Base-by-base conservation (phyloP, 2,113 vertebrate species). In the Pyxicephalus adspersus region DNA sequence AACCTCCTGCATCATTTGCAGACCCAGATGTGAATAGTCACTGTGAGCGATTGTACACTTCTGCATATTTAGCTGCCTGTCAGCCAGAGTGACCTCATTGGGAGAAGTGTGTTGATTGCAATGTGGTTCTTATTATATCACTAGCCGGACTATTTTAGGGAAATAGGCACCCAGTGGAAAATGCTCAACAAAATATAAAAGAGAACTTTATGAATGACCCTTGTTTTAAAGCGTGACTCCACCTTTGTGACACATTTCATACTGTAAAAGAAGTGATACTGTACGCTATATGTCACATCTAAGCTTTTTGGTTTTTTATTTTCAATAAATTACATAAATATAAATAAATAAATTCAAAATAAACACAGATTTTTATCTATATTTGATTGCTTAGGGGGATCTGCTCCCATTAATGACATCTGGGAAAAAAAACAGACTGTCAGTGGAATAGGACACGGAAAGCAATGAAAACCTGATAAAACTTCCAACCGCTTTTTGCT, bases 11-110 rank as follows among this genome's bases (percentile, higher is more conserved):
- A 58, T 71, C 18, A 70, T 74, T 52, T 82, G 70, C 55, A 65
- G 26, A 51, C 16, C 79, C 79, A 81, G 68, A 73, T 73, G 70
- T 81, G 79, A 81, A 81, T 65, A 74, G 66, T 65, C 61, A 34
- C 26, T 28, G 34, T 51, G 54, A 61, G 55, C 54, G 78, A 64
- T 25, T 52, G 66, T 55, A 50, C 26, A 50, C 20, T 18, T 7
- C 20, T 31, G 28, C 66, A 52, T 52, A 71, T 55, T 34, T 52
- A 64, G 58, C 6, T 16, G 34, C 52, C 60, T 74, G 79, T 73
- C 79, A 65, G 38, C 38, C 5, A 34, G 26, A 17, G 50, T 50
- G 58, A 80, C 23, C 45, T 80, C 78, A 31, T 63, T 5, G 51
- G 52, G 8, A 68, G 51, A 77, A 52, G 54, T 74, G 20, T 66